phyloP scores from a whole-genome alignment of 2,888 invertebrate genomes.

The Dione vanillae region DNA sequence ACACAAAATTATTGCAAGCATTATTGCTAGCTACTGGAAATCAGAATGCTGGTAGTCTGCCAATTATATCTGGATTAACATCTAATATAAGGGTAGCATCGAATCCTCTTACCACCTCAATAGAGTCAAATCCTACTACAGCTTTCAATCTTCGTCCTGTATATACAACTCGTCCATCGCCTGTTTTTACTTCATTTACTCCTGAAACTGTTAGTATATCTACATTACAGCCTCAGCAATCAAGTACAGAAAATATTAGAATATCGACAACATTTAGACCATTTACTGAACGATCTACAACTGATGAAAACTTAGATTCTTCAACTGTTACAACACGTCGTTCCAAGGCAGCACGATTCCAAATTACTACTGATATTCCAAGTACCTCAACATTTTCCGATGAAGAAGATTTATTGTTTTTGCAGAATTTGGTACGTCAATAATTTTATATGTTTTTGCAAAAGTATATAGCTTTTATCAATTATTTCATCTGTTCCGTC shows the following conservation, averaged over 20 bases:
- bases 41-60: constrained; percentile 63
- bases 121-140: constrained; percentile 71
- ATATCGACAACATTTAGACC: constrained; percentile 75
- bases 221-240: constrained; percentile 62
- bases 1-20: constrained; percentile 74
- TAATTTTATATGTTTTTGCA: constrained; percentile 4
- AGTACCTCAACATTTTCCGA: constrained; percentile 79
- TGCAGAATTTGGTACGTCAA: constrained; percentile 84
- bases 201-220: constrained; percentile 60
- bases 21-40: constrained; percentile 71
- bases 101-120: constrained; percentile 69
- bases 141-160: constrained; percentile 69
- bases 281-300: constrained; percentile 63
- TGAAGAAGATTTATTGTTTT: constrained; percentile 84
- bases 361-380: constrained; percentile 71
- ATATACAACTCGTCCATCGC: constrained; percentile 61
- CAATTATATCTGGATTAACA: constrained; percentile 71
- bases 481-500: too few relatives aligned
- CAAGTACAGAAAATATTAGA: constrained; percentile 63
- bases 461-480: background rate
- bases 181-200: constrained; percentile 59
- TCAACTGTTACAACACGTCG: constrained; percentile 58
- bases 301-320: constrained; percentile 53
- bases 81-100: constrained; percentile 76
- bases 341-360: constrained; percentile 55